Conservation (phyloP, 1,140 invertebrate genomes). For the Tetramorium simillimum region DNA sequence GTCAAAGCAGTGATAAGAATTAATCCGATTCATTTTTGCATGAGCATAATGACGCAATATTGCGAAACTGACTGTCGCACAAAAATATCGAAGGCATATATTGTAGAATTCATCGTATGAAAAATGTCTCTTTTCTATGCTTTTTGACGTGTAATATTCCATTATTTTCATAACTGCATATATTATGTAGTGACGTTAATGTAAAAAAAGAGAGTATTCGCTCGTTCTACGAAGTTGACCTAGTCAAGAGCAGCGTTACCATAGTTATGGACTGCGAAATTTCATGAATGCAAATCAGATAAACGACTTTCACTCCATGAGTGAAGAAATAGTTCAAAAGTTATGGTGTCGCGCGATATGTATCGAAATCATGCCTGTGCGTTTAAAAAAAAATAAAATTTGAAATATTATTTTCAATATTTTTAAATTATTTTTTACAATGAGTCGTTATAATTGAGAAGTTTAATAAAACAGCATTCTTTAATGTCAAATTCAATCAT, state of each 20-base stretch:
- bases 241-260: background rate
- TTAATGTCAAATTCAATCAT: background rate
- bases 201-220: background rate
- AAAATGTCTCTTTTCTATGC: background rate
- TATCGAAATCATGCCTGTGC: background rate
- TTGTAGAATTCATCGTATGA: background rate
- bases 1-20: background rate
- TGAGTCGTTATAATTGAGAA: background rate
- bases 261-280: background rate
- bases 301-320: background rate
- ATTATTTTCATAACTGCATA: background rate
- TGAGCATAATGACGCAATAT: slow-evolving; percentile 16
- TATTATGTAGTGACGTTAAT: background rate
- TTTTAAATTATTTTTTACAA: background rate
- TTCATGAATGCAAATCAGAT: background rate
- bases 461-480: background rate
- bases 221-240: background rate
- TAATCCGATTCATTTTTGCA: background rate
- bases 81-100: background rate
- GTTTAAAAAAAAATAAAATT: background rate
- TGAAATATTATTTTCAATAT: slow-evolving; percentile 9
- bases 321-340: background rate
- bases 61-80: background rate
- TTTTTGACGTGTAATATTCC: background rate
- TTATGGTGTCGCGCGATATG: background rate